Percentiles rank a stretch among this genome's conserved stretches.
Conservation (phyloP, 2,888 invertebrate genomes). For the Pristionchus fissidentatus region DNA sequence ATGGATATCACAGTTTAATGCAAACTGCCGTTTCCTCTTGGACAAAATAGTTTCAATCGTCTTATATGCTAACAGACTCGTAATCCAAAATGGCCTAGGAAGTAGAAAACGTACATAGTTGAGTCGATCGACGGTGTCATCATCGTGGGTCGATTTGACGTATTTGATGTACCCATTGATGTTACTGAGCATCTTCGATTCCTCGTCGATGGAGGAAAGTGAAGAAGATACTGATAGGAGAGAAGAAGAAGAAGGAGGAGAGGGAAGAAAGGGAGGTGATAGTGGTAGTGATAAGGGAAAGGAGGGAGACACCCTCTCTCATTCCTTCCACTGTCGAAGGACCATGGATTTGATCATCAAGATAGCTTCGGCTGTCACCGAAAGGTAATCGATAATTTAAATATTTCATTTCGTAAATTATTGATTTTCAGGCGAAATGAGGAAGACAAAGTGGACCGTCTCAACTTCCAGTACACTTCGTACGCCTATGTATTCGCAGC, state of each 20-base stretch:
- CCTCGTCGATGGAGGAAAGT: conserved; percentile 16
- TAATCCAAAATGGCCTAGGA: too few relatives aligned
- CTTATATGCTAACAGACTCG: too few relatives aligned
- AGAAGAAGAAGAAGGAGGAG: neutral
- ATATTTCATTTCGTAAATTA: neutral
- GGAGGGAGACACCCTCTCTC: conserved; percentile 16
- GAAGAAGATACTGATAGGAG: neutral
- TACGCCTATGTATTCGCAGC: conserved; percentile 76
- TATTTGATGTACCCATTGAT: conserved; percentile 54
- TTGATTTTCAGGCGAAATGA: conserved; percentile 53
- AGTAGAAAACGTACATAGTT: conserved; percentile 74
- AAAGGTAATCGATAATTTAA: conserved; percentile 8
- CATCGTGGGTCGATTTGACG: conserved; percentile 70
- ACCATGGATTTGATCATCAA: conserved; percentile 56
- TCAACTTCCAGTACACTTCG: conserved; percentile 77
- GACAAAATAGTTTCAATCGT: too few relatives aligned
- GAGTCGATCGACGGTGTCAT: conserved; percentile 77
- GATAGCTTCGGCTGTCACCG: conserved; percentile 47
- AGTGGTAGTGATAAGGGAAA: conserved; percentile 51
- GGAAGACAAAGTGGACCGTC: conserved; percentile 77
- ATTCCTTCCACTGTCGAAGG: neutral
- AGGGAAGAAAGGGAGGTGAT: neutral
- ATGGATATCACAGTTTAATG: too few relatives aligned
- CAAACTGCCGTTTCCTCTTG: too few relatives aligned
- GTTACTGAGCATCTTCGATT: conserved; percentile 53